These are phyloP conservation scores for Styela plicata DNA, from an alignment of 23 tunicate species.

Conservation along the genomic window DNA sequence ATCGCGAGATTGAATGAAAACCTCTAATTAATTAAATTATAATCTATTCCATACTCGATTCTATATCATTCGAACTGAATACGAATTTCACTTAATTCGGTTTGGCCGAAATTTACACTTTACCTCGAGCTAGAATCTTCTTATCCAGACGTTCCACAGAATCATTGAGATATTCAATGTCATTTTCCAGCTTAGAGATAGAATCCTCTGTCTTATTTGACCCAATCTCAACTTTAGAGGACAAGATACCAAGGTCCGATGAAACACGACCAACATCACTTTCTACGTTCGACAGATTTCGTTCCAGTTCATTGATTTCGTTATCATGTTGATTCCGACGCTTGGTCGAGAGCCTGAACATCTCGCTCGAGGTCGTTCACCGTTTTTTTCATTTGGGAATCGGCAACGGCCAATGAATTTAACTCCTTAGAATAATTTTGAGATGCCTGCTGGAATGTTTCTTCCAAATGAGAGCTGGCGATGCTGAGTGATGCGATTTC, in stretches of 20 bases:
- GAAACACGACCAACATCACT: background rate
- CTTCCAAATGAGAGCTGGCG: background rate
- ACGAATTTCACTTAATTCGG: background rate
- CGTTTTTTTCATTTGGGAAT: background rate
- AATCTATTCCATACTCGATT: background rate
- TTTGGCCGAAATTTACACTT: background rate
- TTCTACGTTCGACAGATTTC: background rate
- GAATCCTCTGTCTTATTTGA: background rate
- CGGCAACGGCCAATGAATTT: background rate
- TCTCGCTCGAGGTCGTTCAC: no score
- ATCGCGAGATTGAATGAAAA: no score
- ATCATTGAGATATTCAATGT: no score
- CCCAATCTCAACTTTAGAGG: background rate
- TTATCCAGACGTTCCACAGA: background rate
- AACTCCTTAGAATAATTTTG: no score
- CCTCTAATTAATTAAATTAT: no score
- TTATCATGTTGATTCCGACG: background rate
- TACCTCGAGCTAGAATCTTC: background rate
- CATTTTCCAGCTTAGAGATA: background rate
- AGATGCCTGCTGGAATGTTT: background rate
- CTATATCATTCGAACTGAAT: background rate
- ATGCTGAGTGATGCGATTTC: background rate
- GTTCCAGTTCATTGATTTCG: background rate
- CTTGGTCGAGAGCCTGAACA: background rate
- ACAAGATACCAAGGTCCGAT: background rate